Percentiles rank a stretch among this genome's conserved stretches.
phyloP scores from a whole-genome alignment of 2,888 invertebrate genomes.

The Lepidocyrtoides sp. region DNA sequence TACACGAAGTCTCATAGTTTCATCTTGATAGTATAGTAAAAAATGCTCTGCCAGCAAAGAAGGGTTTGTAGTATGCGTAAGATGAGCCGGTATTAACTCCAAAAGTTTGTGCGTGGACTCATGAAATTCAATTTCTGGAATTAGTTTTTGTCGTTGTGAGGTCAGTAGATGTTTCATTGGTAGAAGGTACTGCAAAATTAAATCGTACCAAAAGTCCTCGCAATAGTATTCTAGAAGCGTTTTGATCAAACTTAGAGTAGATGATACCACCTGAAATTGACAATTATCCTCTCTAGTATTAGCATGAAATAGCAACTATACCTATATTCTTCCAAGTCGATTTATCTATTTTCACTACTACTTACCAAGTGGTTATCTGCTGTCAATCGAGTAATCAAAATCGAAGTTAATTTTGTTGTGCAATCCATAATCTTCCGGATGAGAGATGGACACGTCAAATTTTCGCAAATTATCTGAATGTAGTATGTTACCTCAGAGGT shows the following conservation, averaged over 20 bases:
- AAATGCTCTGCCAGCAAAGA: slow-evolving; percentile 77
- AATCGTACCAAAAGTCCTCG: slow-evolving; percentile 84
- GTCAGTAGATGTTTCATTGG: slow-evolving; percentile 84
- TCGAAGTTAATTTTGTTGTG: slow-evolving; percentile 71
- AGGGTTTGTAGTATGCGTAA: slow-evolving; percentile 68
- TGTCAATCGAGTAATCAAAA: slow-evolving; percentile 73
- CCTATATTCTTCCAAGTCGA: neutral
- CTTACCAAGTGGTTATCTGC: slow-evolving; percentile 49
- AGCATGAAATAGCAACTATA: too few relatives aligned
- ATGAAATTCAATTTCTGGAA: slow-evolving; percentile 82
- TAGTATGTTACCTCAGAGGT: slow-evolving; percentile 81
- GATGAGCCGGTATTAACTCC: slow-evolving; percentile 78
- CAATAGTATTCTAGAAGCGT: slow-evolving; percentile 83
- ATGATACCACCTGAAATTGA: slow-evolving; percentile 74
- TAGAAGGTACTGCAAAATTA: slow-evolving; percentile 81
- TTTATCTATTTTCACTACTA: neutral
- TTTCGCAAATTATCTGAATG: slow-evolving; percentile 83
- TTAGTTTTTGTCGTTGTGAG: slow-evolving; percentile 78
- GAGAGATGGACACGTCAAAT: slow-evolving; percentile 82
- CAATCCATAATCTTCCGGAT: slow-evolving; percentile 81
- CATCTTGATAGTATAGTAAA: slow-evolving; percentile 79
- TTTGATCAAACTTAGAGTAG: slow-evolving; percentile 82
- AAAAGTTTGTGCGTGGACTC: slow-evolving; percentile 83
- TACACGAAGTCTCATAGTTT: slow-evolving; percentile 69
- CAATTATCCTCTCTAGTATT: too few relatives aligned